Conservation (phyloP, 2,888 invertebrate species). For the Malthinus flaveolus region DNA sequence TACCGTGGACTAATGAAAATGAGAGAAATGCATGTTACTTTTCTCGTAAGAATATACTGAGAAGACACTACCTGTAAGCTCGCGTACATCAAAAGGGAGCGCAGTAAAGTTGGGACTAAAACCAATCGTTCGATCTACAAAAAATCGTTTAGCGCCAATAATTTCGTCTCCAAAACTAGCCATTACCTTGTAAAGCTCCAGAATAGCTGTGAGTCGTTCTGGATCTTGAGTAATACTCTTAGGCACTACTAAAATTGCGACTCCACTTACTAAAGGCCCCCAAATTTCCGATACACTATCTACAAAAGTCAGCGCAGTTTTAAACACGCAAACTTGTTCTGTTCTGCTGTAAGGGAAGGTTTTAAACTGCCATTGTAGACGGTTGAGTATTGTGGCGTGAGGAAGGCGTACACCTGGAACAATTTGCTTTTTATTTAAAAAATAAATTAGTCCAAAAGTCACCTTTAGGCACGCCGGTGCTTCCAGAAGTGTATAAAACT, state of each 20-base stretch:
- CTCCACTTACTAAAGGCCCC: slow-evolving; percentile 77
- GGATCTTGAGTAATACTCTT: slow-evolving; percentile 77
- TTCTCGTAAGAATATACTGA: not conserved
- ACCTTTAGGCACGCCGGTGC: slow-evolving; percentile 89
- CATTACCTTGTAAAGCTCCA: slow-evolving; percentile 71
- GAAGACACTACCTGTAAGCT: slow-evolving; percentile 57
- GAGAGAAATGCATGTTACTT: not conserved
- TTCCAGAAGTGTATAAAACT: slow-evolving; percentile 85
- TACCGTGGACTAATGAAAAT: no score
- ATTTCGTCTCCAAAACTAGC: not conserved
- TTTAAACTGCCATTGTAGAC: slow-evolving; percentile 87
- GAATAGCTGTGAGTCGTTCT: slow-evolving; percentile 67
- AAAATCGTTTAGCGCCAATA: not conserved
- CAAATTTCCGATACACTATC: slow-evolving; percentile 89
- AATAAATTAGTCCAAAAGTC: slow-evolving; percentile 16
- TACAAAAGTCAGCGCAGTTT: slow-evolving; percentile 89
- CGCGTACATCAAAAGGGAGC: slow-evolving; percentile 76
- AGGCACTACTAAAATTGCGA: slow-evolving; percentile 73
- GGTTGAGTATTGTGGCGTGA: slow-evolving; percentile 77
- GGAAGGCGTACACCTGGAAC: slow-evolving; percentile 79
- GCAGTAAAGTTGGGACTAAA: slow-evolving; percentile 80
- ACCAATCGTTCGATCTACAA: slow-evolving; percentile 77
- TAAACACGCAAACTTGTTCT: slow-evolving; percentile 79
- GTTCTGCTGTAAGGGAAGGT: slow-evolving; percentile 72
- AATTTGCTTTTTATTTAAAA: not conserved